phyloP scores from a whole-genome alignment of 2,888 invertebrate genomes.

The Cosmia pyralina region DNA sequence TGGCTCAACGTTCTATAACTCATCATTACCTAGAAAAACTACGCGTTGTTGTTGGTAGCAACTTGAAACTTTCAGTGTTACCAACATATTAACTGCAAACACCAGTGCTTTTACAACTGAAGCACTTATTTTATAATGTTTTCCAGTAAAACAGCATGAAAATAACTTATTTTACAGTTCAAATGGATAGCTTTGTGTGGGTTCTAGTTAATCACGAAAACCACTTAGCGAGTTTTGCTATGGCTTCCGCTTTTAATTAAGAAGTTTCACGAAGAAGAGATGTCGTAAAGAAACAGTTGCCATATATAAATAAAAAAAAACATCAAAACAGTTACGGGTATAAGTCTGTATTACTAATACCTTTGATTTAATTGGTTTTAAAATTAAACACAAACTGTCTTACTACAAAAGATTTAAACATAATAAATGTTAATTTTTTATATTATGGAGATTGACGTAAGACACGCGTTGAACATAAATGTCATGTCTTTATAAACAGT shows the following conservation, averaged over 20 bases:
- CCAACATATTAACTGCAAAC: neutral
- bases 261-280: neutral
- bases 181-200: neutral
- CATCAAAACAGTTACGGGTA: no score
- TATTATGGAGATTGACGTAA: no score
- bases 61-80: neutral
- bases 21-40: neutral
- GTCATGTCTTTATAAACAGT: no score
- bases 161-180: neutral
- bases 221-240: conserved; percentile 29
- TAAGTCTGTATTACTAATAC: no score
- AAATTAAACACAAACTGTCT: no score
- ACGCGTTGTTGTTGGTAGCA: neutral
- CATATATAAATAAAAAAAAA: no score
- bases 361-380: no score
- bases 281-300: conserved; percentile 1
- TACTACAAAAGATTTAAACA: no score
- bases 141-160: neutral
- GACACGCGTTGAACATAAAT: no score
- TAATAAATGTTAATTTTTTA: no score
- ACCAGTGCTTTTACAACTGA: neutral
- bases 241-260: conserved; percentile 40
- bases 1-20: no score
- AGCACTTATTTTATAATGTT: neutral
- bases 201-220: conserved; percentile 23